Percentiles rank a stretch among this genome's conserved stretches.
Evolutionary conservation across 2,797 vertebrate genomes (phyloP).

Genomic region (Novumbra hubbsi): DNA sequence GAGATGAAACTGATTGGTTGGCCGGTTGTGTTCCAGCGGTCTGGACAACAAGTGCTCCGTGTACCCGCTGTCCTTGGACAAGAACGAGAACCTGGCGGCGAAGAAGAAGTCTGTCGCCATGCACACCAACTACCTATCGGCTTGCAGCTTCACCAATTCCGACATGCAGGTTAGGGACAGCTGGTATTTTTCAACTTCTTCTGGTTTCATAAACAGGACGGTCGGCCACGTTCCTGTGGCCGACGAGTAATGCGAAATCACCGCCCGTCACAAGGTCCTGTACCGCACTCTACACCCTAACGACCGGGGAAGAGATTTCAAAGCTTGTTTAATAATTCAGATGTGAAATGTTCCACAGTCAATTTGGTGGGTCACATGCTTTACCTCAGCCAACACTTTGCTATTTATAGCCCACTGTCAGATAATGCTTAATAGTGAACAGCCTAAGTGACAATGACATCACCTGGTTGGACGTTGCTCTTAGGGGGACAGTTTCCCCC

Average conservation of each 20-base stretch:
- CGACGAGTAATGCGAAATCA: slow-evolving; percentile 38
- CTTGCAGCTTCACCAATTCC: slow-evolving; percentile 98
- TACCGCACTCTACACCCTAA: neutral
- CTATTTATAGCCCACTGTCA: slow-evolving; percentile 38
- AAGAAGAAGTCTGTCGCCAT: slow-evolving; percentile 99
- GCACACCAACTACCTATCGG: slow-evolving; percentile 99
- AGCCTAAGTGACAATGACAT: slow-evolving; percentile 12
- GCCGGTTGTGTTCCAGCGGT: slow-evolving; percentile 71
- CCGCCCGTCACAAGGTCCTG: neutral
- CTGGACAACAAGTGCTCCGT: slow-evolving; percentile 99
- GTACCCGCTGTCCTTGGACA: slow-evolving; percentile 96
- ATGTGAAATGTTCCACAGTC: slow-evolving; percentile 31
- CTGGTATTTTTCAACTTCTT: neutral
- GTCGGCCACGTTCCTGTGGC: neutral
- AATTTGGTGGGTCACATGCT: slow-evolving; percentile 44
- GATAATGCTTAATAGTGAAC: neutral
- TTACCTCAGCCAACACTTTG: slow-evolving; percentile 21
- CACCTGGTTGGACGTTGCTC: neutral
- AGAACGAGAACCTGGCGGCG: slow-evolving; percentile 97
- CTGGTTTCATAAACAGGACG: neutral
- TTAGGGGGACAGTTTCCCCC: neutral
- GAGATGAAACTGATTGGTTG: neutral
- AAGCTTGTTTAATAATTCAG: slow-evolving; percentile 54
- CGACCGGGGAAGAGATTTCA: slow-evolving; percentile 6
- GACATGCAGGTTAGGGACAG: slow-evolving; percentile 91